Base-by-base conservation (phyloP, 2,888 invertebrate genomes). In the Catocala fraxini region DNA sequence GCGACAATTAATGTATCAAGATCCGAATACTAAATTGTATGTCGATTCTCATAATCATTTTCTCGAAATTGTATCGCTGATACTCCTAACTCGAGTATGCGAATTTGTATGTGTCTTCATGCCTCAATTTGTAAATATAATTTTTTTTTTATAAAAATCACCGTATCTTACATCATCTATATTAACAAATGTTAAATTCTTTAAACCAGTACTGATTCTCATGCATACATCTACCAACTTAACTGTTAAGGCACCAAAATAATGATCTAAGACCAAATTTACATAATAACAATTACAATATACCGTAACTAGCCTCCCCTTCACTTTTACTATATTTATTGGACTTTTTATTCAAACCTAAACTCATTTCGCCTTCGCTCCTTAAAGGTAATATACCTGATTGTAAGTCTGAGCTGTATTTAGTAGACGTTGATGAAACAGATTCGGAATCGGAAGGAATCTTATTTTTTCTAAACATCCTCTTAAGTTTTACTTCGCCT, bases 291-390 rank as follows among this genome's bases (percentile, higher is more conserved):
- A 47, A 59, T 53, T 60, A 77, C 12, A 75, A 55, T 51, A 59
- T 49, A 62, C 80, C 82, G 42, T 81, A 73, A 75, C 90, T 90
- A 55, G 89, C 73, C 85, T 92, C 91, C 34, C 92, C 91, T 43
- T 85, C 85, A 65, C 87, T 86, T 80, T 81, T 88, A 66, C 72
- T 80, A 49, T 65, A 69, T 67, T 69, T 82, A 39, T 69, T 77
- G 15, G 70, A 66, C 56, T 75, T 81, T 58, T 73, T 83, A 55
- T 68, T 71, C 61, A 84, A 84, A 51, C 82, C 82, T 56, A 84
- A 70, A 80, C 89, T 92, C 52, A 89, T 65, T 80, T 93, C 92
- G 0, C 93, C 93, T 70, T 93, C 91, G 70, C 93, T 93, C 58
- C 79, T 85, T 51, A 90, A 70, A 12, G 91, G 92, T 59, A 89